phyloP scores from a whole-genome alignment of 2,113 vertebrate genomes.

The Sakesphorus luctuosus region DNA sequence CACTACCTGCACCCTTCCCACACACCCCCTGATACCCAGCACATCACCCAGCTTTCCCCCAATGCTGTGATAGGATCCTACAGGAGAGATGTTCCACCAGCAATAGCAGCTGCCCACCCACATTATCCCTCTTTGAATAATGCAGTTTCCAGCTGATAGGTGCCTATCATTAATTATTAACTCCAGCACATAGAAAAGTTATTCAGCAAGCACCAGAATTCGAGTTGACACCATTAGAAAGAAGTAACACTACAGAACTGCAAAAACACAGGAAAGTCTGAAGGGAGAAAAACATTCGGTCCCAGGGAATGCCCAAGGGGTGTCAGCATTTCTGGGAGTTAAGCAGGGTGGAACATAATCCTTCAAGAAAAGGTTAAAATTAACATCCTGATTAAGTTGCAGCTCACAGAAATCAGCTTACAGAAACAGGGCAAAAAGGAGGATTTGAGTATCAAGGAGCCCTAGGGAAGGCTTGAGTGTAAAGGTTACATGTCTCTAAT shows the following conservation, averaged over 20 bases:
- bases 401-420: not conserved
- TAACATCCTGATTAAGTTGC: constrained; percentile 37
- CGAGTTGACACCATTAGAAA: not conserved
- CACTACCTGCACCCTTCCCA: not conserved
- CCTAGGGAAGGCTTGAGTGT: not conserved
- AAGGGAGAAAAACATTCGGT: not conserved
- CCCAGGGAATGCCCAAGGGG: not conserved
- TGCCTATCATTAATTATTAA: not conserved
- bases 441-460: not conserved
- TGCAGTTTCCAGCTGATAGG: not conserved
- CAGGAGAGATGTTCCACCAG: not conserved
- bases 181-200: not conserved
- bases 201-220: not conserved
- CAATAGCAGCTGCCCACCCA: not conserved
- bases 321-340: not conserved
- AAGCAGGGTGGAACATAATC: not conserved
- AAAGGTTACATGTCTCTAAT: not conserved
- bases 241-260: not conserved
- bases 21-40: not conserved
- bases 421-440: not conserved
- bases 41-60: not conserved
- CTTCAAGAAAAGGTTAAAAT: constrained; percentile 54
- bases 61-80: rapidly evolving
- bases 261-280: not conserved
- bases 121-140: not conserved